Evolutionary conservation across 2,797 vertebrate species (phyloP), one percentile per base, ranked within the genome.

Genomic region (Clarias fuscus): DNA sequence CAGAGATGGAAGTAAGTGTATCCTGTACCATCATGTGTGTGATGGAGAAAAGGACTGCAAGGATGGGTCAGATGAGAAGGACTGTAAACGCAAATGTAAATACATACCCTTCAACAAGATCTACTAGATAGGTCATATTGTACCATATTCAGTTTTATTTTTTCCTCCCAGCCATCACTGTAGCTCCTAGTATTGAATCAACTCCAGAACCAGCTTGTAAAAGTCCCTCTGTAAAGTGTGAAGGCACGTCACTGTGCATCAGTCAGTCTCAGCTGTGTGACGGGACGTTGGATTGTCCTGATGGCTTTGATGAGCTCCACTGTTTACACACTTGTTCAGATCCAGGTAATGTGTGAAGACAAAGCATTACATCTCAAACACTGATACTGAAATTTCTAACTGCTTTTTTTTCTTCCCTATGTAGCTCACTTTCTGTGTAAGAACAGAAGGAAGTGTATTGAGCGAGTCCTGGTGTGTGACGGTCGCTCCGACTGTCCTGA

Each of bases 241-340:
- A 18, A 4, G 92, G 93, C 0, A 95, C 94, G 20, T 90, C 91
- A 0, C 88, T 92, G 59, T 98, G 97, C 0, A 88, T 98, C 81
- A 90, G 94, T 73, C 90, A 87, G 7, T 92, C 92, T 58, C 95
- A 94, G 59, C 4, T 96, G 67, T 98, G 97, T 71, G 95, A 98
- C 22, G 95, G 96, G 10, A 92, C 92, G 37, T 91, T 10, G 13
- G 96, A 96, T 89, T 96, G 96, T 58, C 93, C 92, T 22, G 94
- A 96, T 93, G 91, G 90, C 6, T 48, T 48, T 48, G 43, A 48
- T 48, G 43, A 48, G 43, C 43, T 48, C 40, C 40, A 43, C 40
- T 43, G 40, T 43, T 43, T 43, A 43, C 40, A 43, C 0, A 0
- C 6, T 6, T 43, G 40, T 6, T 43, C 40, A 43, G 40, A 43